Conservation (phyloP, 1,140 invertebrate genomes). For the Nasonia giraulti region DNA sequence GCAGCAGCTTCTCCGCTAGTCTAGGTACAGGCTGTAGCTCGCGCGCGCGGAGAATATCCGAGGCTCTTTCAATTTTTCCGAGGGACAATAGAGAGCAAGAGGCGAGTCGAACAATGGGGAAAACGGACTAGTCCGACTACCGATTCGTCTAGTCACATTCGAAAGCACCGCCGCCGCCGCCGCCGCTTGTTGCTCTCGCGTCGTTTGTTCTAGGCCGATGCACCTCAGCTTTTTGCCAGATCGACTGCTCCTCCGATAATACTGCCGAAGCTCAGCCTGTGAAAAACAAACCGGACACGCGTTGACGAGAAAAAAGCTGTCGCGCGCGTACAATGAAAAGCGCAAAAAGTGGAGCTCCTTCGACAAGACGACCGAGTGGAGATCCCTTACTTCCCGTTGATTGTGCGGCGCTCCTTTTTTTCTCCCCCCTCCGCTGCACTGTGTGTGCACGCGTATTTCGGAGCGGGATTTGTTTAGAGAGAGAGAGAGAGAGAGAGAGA, state of each 20-base stretch:
- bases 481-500: too few relatives aligned
- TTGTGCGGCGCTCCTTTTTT: not conserved
- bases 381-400: conserved; percentile 3
- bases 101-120: conserved; percentile 26
- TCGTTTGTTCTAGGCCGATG: conserved; percentile 33
- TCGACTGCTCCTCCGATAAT: conserved; percentile 6
- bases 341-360: not conserved
- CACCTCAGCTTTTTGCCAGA: conserved; percentile 27
- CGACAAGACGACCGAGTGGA: not conserved
- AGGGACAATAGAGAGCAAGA: conserved; percentile 35
- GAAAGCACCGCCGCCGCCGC: not conserved
- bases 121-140: conserved; percentile 19
- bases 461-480: conserved; percentile 15
- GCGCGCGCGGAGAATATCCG: not conserved
- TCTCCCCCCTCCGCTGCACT: not conserved
- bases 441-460: not conserved
- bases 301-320: not conserved
- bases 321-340: conserved; percentile 15
- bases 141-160: conserved; percentile 36
- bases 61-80: conserved; percentile 31
- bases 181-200: not conserved
- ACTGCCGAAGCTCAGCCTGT: too few relatives aligned
- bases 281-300: not conserved
- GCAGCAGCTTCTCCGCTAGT: not conserved
- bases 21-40: not conserved